Conservation (phyloP, 2,113 vertebrate genomes). For the Microcebus lehilahytsara region DNA sequence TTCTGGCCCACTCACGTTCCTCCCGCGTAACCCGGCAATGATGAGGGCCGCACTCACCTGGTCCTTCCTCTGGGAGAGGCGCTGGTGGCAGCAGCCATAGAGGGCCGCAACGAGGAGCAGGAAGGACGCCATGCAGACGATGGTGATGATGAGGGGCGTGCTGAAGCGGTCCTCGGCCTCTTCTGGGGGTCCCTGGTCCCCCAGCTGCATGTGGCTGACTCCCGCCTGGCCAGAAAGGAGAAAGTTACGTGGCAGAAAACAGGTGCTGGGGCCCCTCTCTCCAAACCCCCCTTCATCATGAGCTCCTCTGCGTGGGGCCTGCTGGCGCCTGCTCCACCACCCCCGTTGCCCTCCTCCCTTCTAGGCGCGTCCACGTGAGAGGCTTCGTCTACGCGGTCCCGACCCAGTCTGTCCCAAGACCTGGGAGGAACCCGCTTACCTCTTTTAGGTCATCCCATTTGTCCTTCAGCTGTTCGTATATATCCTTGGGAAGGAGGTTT, state of each 20-base stretch:
- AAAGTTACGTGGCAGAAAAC: not conserved
- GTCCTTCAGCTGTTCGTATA: conserved; percentile 71
- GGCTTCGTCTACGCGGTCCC: not conserved
- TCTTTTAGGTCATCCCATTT: conserved; percentile 76
- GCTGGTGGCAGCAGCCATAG: conserved; percentile 88
- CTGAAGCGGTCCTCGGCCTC: conserved; percentile 82
- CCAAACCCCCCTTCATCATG: not conserved
- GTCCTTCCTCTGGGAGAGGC: conserved; percentile 85
- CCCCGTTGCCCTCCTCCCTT: not conserved
- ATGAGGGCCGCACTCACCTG: conserved; percentile 76
- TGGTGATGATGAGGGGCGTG: conserved; percentile 86
- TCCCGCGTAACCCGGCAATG: not conserved
- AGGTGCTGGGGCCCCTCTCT: not conserved
- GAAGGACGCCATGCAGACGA: conserved; percentile 84
- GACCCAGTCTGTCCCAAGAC: not conserved
- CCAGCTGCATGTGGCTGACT: conserved; percentile 72
- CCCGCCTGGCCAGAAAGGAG: conserved; percentile 69
- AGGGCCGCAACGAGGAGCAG: conserved; percentile 82
- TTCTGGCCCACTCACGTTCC: not conserved
- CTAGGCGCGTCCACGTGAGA: no score
- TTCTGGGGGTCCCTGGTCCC: not conserved
- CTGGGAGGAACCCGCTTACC: conserved; percentile 50
- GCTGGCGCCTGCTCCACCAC: rapidly evolving
- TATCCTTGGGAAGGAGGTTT: conserved; percentile 4
- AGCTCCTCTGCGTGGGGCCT: not conserved